These are phyloP conservation scores for Lochmaea crataegi DNA, from an alignment of 2,888 invertebrate species.

Conservation along the genomic window DNA sequence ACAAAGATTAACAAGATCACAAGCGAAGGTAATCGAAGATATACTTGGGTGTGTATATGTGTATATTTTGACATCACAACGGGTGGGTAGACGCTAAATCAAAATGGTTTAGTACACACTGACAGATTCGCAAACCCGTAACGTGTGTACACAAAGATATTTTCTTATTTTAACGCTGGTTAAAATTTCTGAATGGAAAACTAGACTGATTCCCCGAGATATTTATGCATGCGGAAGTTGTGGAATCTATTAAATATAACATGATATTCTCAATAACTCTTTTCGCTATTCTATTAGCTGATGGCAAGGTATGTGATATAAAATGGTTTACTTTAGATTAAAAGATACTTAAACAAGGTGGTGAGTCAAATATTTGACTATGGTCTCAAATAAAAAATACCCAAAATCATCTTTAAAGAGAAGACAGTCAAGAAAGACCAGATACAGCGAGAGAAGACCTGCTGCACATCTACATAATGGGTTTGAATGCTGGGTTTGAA, in stretches of 20 bases:
- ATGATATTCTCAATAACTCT: constrained; percentile 8
- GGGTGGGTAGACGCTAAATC: constrained; percentile 23
- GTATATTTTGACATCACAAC: constrained; percentile 27
- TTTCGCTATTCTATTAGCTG: not conserved
- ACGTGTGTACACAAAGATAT: constrained; percentile 10
- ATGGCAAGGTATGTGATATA: not conserved
- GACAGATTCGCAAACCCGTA: constrained; percentile 27
- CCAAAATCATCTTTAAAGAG: too few relatives aligned
- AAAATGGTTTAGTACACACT: constrained; percentile 3
- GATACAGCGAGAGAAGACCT: too few relatives aligned
- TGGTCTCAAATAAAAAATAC: too few relatives aligned
- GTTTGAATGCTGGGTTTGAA: too few relatives aligned
- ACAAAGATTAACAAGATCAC: not conserved
- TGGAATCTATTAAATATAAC: constrained; percentile 10
- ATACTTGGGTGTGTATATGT: not conserved
- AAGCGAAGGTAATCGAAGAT: not conserved
- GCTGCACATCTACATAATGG: too few relatives aligned
- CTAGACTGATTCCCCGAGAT: constrained; percentile 7
- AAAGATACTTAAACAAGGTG: too few relatives aligned
- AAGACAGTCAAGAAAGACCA: too few relatives aligned
- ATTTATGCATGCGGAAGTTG: constrained; percentile 22
- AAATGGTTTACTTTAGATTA: too few relatives aligned
- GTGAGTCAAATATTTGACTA: too few relatives aligned
- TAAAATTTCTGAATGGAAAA: constrained; percentile 21
- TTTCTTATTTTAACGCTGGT: not conserved